Conservation (phyloP, 2,113 vertebrate genomes). For the Gracilinanus agilis region DNA sequence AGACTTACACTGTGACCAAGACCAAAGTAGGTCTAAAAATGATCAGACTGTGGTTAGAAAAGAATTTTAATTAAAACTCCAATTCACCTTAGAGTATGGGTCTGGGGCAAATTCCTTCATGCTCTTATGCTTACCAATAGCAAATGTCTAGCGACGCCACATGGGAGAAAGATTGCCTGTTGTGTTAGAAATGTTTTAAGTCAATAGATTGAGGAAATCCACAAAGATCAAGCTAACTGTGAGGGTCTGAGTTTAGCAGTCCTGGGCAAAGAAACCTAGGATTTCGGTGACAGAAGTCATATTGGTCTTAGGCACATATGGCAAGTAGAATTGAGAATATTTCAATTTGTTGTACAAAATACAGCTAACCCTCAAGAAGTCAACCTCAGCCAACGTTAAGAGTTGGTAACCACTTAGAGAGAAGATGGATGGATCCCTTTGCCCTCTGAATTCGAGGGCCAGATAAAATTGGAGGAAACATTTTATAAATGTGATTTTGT, state of each 20-base stretch:
- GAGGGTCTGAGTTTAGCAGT: not conserved
- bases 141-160: not conserved
- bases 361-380: not conserved
- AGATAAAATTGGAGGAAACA: not conserved
- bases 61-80: slow-evolving; percentile 60
- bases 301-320: not conserved
- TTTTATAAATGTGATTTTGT: not conserved
- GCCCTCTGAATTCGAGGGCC: not conserved
- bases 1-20: not conserved
- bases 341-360: not conserved
- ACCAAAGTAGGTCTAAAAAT: slow-evolving; percentile 41
- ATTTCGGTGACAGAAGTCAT: not conserved
- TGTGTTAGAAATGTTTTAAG: slow-evolving; percentile 25
- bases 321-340: not conserved
- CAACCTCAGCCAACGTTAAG: not conserved
- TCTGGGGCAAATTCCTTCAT: slow-evolving; percentile 38
- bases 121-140: not conserved
- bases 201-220: not conserved
- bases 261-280: not conserved
- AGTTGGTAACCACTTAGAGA: not conserved
- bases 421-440: not conserved
- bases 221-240: not conserved
- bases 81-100: slow-evolving; percentile 32
- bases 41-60: slow-evolving; percentile 42
- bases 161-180: slow-evolving; percentile 10